These are phyloP conservation scores for Wasmannia auropunctata DNA, from an alignment of 1,140 invertebrate genomes.

Conservation along the genomic window DNA sequence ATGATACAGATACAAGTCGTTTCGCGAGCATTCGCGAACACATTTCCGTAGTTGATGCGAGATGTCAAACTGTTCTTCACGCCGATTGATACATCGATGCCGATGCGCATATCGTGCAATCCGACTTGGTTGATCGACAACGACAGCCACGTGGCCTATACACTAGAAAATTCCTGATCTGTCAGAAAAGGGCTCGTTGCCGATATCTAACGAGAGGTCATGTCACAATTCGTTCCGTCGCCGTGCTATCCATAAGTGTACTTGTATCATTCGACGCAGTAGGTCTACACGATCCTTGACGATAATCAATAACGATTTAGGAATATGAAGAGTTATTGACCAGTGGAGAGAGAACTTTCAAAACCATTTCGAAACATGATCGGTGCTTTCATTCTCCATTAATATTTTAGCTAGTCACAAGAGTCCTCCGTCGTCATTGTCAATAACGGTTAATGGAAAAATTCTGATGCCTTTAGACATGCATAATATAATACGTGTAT, in stretches of 20 bases:
- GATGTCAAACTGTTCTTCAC: background rate
- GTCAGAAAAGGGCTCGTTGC: background rate
- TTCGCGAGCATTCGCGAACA: background rate
- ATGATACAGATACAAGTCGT: background rate
- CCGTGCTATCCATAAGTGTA: background rate
- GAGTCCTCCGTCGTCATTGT: background rate
- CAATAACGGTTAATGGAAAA: constrained; percentile 8
- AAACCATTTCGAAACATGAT: background rate
- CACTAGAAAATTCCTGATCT: background rate
- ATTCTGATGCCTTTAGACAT: background rate
- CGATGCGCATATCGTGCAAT: background rate
- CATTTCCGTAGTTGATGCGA: constrained; percentile 9
- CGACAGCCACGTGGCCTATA: background rate
- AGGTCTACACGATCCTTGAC: background rate
- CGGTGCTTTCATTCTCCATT: background rate
- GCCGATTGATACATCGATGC: background rate
- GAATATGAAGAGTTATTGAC: background rate
- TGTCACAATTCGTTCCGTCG: background rate
- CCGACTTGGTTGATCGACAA: background rate
- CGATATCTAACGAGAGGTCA: background rate
- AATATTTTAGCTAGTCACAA: constrained; percentile 8
- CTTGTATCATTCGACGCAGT: background rate
- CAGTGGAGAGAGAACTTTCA: background rate
- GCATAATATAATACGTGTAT: no score
- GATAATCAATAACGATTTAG: constrained; percentile 14